phyloP scores from a whole-genome alignment of 2,113 vertebrate species.

The Furnarius figulus region DNA sequence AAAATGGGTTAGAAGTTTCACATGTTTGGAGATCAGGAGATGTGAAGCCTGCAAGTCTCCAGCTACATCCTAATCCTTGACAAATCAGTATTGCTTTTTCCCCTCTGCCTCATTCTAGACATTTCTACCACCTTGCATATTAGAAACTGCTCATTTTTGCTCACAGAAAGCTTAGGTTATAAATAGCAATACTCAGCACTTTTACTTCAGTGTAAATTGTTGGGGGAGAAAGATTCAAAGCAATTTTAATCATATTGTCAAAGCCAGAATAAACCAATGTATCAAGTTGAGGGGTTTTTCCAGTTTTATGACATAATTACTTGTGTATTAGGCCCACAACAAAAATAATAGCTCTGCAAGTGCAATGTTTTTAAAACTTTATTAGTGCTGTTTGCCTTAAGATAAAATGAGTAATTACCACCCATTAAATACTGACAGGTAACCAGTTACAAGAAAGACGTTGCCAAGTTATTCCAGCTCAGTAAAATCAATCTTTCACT shows the following conservation, averaged over 20 bases:
- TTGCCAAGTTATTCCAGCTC: conserved; percentile 6
- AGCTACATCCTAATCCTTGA: background rate
- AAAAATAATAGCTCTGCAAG: conserved; percentile 29
- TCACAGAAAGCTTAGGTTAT: background rate
- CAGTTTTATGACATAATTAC: conserved; percentile 61
- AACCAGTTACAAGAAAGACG: background rate
- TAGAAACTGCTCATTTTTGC: background rate
- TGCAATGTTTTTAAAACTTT: conserved; percentile 36
- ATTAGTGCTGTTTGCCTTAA: conserved; percentile 14
- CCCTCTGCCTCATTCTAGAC: background rate
- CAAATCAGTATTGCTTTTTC: background rate
- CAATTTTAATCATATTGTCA: conserved; percentile 67
- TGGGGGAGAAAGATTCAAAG: background rate
- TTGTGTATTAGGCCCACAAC: background rate
- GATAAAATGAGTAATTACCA: conserved; percentile 58
- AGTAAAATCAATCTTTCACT: background rate
- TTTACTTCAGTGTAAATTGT: background rate
- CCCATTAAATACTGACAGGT: conserved; percentile 41
- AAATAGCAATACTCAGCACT: background rate
- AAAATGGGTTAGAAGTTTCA: background rate
- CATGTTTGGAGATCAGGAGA: background rate
- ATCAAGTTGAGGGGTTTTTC: conserved; percentile 31
- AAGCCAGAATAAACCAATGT: conserved; percentile 52
- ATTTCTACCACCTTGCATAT: background rate
- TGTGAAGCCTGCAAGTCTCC: background rate